Percentiles rank a stretch among this genome's conserved stretches.
These are phyloP conservation scores for Emydoidea blandingii DNA, from an alignment of 2,797 vertebrate genomes.

Conservation along the genomic window DNA sequence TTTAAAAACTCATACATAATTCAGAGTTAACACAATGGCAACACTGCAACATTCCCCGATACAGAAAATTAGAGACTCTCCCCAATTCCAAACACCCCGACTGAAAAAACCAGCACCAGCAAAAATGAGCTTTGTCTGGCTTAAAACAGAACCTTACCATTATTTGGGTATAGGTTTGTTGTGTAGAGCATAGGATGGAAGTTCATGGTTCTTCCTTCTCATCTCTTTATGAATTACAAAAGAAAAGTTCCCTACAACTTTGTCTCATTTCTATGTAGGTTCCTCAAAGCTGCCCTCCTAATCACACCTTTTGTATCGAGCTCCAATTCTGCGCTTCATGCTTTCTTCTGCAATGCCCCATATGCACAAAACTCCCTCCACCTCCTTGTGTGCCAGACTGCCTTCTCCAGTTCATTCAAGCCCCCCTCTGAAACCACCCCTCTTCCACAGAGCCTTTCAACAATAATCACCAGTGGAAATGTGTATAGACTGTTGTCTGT, in stretches of 20 bases:
- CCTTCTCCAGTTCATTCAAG: background rate
- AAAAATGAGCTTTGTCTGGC: constrained; percentile 44
- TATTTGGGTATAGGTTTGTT: constrained; percentile 42
- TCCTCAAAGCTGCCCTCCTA: constrained; percentile 23
- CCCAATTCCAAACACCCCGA: background rate
- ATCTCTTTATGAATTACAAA: background rate
- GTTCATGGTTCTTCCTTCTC: constrained; percentile 55
- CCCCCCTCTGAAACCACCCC: background rate
- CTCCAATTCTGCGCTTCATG: background rate
- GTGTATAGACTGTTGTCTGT: constrained; percentile 40
- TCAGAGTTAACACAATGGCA: constrained; percentile 61
- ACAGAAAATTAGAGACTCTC: constrained; percentile 24
- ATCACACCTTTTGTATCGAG: background rate
- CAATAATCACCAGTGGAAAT: constrained; percentile 4
- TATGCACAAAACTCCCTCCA: background rate
- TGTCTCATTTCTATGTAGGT: background rate
- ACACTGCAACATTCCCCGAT: background rate
- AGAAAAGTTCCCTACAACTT: background rate
- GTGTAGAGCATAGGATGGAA: background rate
- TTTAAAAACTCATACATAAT: constrained; percentile 66
- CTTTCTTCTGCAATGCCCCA: background rate
- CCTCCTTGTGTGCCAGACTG: background rate
- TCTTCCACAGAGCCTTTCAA: background rate
- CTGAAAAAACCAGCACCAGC: constrained; percentile 13
- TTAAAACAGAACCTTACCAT: constrained; percentile 44